Percentiles rank a stretch among this genome's conserved stretches.
Conservation (phyloP, 2,113 vertebrate species). For the Pantherophis guttatus region DNA sequence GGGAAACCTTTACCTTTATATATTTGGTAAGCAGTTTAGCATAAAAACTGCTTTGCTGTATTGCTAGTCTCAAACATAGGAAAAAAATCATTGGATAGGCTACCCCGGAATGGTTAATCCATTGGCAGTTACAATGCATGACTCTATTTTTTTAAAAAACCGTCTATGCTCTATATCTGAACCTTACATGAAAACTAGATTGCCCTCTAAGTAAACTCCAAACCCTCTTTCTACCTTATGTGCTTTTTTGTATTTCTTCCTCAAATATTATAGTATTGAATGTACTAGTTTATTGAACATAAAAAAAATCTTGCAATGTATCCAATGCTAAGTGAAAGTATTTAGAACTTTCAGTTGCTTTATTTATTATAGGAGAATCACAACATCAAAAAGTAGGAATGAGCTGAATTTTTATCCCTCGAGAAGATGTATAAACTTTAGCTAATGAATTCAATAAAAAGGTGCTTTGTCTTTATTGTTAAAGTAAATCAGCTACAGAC, state of each 20-base stretch:
- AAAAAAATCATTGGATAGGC: background rate
- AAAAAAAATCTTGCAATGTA: background rate
- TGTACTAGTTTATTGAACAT: background rate
- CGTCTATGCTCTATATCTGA: background rate
- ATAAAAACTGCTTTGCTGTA: background rate
- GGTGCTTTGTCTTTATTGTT: background rate
- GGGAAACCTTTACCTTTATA: background rate
- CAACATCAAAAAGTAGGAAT: background rate
- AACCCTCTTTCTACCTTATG: background rate
- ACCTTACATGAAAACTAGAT: background rate
- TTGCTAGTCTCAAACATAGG: background rate
- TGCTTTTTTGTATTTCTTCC: background rate
- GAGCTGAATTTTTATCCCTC: background rate
- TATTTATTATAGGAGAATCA: background rate
- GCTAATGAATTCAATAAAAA: background rate
- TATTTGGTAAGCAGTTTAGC: background rate
- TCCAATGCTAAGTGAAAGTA: background rate
- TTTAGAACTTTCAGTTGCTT: background rate
- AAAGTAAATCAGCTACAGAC: conserved; percentile 14
- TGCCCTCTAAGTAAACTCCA: background rate
- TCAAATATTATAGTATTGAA: background rate
- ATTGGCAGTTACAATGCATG: background rate
- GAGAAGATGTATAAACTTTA: background rate
- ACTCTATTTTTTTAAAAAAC: background rate
- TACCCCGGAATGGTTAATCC: background rate